Percentiles rank a stretch among this genome's conserved stretches.
Evolutionary conservation across 2,113 vertebrate species (phyloP).

Genomic region (Takifugu bimaculatus): DNA sequence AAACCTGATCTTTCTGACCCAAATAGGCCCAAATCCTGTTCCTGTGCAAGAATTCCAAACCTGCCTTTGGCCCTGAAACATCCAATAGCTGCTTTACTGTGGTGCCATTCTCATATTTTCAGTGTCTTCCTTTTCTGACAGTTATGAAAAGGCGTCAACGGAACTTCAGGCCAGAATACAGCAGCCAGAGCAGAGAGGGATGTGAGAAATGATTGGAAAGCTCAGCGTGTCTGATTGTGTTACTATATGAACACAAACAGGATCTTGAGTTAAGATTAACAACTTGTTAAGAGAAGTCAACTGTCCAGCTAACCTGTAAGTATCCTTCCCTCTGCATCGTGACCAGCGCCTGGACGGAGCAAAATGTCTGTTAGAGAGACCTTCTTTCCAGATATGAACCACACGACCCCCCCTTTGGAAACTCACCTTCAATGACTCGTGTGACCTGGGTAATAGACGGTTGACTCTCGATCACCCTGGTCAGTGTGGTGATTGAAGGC

Average conservation of each 20-base stretch:
- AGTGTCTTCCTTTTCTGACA: neutral
- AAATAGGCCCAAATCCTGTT: neutral
- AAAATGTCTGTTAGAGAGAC: neutral
- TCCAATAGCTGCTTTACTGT: too few species aligned
- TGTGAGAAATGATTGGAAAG: constrained; percentile 19
- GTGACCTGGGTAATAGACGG: constrained; percentile 33
- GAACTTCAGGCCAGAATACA: neutral
- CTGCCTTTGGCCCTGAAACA: too few species aligned
- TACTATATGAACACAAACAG: constrained; percentile 9
- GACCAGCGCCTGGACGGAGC: constrained; percentile 41
- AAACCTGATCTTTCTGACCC: neutral
- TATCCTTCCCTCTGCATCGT: constrained; percentile 22
- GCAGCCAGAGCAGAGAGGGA: too few species aligned
- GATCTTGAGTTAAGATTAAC: neutral
- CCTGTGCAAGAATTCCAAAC: neutral
- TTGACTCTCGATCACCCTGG: constrained; percentile 1
- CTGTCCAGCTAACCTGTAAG: constrained; percentile 54
- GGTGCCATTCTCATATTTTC: too few species aligned
- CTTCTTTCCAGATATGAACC: neutral
- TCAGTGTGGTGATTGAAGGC: constrained; percentile 2
- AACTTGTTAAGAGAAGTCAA: constrained; percentile 22
- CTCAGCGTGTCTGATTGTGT: constrained; percentile 26
- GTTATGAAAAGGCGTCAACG: neutral
- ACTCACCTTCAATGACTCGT: constrained; percentile 51
- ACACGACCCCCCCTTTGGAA: neutral